Conservation (phyloP, 1,140 invertebrate species). For the Euschistus heros region DNA sequence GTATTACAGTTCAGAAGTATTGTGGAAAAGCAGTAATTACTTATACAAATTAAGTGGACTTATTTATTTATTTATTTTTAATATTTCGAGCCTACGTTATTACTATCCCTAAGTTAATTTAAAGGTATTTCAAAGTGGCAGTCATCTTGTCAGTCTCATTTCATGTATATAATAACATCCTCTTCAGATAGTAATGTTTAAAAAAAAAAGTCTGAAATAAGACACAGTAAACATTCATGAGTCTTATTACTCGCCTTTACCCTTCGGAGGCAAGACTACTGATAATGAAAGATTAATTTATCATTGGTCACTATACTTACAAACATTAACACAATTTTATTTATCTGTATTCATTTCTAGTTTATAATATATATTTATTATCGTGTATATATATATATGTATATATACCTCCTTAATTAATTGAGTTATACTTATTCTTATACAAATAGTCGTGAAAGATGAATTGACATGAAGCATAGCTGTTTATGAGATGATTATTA, state of each 20-base stretch:
- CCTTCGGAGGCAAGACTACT: slow-evolving; percentile 1
- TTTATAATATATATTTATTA: no score
- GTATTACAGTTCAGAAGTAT: slow-evolving; percentile 6
- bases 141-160: slow-evolving; percentile 16
- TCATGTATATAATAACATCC: slow-evolving; percentile 8
- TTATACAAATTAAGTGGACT: slow-evolving; percentile 13
- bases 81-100: background rate
- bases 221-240: slow-evolving; percentile 5
- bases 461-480: slow-evolving; percentile 10
- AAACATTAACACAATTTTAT: no score
- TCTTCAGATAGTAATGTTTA: background rate
- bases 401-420: no score
- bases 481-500: no score
- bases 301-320: slow-evolving; percentile 1
- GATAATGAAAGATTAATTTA: background rate
- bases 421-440: background rate
- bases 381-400: no score
- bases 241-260: slow-evolving; percentile 12
- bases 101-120: background rate
- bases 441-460: slow-evolving; percentile 6
- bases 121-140: slow-evolving; percentile 18
- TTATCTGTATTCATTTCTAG: no score
- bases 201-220: slow-evolving; percentile 8
- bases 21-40: slow-evolving; percentile 6
- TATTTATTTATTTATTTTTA: background rate